phyloP scores from a whole-genome alignment of 2,888 invertebrate species.

The Drosophila anomalata region DNA sequence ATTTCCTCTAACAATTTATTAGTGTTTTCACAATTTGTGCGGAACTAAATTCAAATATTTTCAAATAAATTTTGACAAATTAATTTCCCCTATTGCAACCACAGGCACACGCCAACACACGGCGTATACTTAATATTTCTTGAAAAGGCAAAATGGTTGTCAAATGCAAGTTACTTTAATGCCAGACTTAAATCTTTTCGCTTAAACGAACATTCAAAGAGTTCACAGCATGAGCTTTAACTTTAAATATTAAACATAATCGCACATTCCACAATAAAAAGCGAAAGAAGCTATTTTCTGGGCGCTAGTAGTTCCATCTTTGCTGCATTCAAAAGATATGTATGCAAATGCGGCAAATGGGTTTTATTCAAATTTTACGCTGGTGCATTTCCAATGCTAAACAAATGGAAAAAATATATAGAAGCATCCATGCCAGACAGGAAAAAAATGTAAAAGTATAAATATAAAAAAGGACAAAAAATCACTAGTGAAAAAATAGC shows the following conservation, averaged over 20 bases:
- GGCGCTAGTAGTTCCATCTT: conserved; percentile 11
- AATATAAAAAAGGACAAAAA: conserved; percentile 28
- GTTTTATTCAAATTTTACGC: conserved; percentile 70
- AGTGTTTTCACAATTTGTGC: conserved; percentile 57
- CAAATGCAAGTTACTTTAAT: conserved; percentile 58
- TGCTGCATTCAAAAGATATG: conserved; percentile 52
- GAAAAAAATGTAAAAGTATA: conserved; percentile 9
- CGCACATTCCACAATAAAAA: background rate
- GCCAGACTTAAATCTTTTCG: conserved; percentile 59
- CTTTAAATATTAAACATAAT: conserved; percentile 3
- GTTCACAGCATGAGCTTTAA: conserved; percentile 29
- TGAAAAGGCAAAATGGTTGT: conserved; percentile 16
- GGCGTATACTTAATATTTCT: conserved; percentile 48
- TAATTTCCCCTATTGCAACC: conserved; percentile 38
- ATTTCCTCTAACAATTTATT: conserved; percentile 42
- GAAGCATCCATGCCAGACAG: conserved; percentile 7
- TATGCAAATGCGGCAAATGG: conserved; percentile 73
- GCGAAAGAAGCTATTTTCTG: background rate
- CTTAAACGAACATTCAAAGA: background rate
- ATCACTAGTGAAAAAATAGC: conserved; percentile 42
- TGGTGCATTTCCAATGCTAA: conserved; percentile 67
- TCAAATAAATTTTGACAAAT: conserved; percentile 32
- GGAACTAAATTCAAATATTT: conserved; percentile 38
- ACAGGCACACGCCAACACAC: background rate
- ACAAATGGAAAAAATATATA: conserved; percentile 24